Evolutionary conservation across 2,888 invertebrate genomes (phyloP), one percentile per base, ranked within the genome.

Genomic region (Neoaliturus tenellus): DNA sequence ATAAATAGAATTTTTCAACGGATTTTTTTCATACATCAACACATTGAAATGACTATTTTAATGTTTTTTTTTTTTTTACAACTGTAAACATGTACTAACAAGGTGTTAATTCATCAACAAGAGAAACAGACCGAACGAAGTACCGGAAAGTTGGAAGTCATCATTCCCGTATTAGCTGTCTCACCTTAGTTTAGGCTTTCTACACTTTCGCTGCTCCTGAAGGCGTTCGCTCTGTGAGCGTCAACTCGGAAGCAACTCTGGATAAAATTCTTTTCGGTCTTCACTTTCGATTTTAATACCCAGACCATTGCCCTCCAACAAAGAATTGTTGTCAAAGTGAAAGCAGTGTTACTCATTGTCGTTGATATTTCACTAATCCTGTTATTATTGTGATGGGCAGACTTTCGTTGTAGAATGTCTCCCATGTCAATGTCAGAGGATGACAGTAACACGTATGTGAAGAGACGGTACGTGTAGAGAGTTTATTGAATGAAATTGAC

Each of bases 151-250:
- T 28, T 28, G 28, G 5, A 10, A 62, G 62, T 71, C 71, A 39
- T 71, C 71, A 71, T 28, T 14, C 39, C 8, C 6, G 17, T 20
- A 71, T 71, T 39, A 71, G 71, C 71, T 6, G 20, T 6, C 71
- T 71, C 71, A 71, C 39, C 71, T 71, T 39, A 35, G 71, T 23
- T 41, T 71, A 39, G 12, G 71, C 71, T 71, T 71, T 71, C 71
- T 71, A 35, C 39, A 71, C 71, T 71, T 71, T 71, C 71, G 39
- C 71, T 35, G 28, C 31, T 41, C 71, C 39, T 28, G 10, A 28
- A 55, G 55, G 23, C 25, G 55, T 55, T 3, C 48, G 51, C 20
- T 25, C 28, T 31, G 62, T 62, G 17, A 28, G 6, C 62, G 5
- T 31, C 62, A 62, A 51, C 51, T 51, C 0, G 62, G 62, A 62